Evolutionary conservation across 2,888 invertebrate species (phyloP).

Genomic region (Drosophila paranaensis): DNA sequence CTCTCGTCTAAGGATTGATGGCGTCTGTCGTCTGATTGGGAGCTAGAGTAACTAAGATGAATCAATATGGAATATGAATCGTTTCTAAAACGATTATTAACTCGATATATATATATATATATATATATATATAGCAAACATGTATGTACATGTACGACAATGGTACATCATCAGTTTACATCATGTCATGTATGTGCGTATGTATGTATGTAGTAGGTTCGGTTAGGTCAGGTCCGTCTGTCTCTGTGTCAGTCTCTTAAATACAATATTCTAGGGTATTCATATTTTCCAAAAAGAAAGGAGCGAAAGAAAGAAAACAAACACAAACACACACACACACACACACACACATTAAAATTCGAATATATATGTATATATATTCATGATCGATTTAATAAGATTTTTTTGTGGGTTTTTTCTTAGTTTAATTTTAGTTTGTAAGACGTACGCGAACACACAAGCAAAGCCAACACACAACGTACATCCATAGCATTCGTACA

Average conservation of each 20-base stretch:
- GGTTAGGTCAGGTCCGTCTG: conserved; percentile 8
- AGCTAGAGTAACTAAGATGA: conserved; percentile 4
- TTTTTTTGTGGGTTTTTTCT: conserved; percentile 53
- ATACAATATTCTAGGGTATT: conserved; percentile 43
- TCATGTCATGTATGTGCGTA: conserved; percentile 29
- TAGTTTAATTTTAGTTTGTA: conserved; percentile 74
- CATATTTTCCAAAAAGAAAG: conserved; percentile 21
- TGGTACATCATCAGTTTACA: conserved; percentile 11
- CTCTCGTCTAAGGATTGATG: conserved; percentile 88
- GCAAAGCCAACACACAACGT: conserved; percentile 29
- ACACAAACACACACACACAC: conserved; percentile 5
- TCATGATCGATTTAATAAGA: conserved; percentile 37
- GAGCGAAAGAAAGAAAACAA: conserved; percentile 1
- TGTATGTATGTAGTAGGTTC: conserved; percentile 26
- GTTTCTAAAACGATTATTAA: conserved; percentile 67
- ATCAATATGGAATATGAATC: conserved; percentile 32
- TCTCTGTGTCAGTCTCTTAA: conserved; percentile 29
- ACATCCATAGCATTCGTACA: conserved; percentile 16
- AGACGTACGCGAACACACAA: conserved; percentile 36
- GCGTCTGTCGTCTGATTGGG: not conserved
- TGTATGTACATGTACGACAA: conserved; percentile 14
- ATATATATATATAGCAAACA: conserved; percentile 5
- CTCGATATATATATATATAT: conserved; percentile 1
- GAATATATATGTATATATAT: conserved; percentile 38
- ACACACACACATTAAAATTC: conserved; percentile 3